Conservation (phyloP, 2,797 vertebrate species). For the Acropternis orthonyx region DNA sequence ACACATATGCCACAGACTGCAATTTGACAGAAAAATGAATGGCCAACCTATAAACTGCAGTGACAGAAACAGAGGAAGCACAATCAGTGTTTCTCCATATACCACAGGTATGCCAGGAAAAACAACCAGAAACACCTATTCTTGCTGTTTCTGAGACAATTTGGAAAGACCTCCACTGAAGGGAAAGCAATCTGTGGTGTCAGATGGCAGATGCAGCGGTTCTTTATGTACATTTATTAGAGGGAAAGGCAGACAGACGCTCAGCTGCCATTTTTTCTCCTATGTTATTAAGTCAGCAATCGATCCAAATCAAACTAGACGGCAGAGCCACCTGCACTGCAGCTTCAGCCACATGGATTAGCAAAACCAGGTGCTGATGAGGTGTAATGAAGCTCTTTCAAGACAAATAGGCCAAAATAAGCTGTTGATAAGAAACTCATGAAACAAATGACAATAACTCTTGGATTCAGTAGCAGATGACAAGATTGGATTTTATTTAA, state of each 20-base stretch:
- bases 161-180: constrained; percentile 5
- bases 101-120: not conserved
- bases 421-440: not conserved
- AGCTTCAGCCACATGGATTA: not conserved
- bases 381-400: not conserved
- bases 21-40: constrained; percentile 37
- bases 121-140: not conserved
- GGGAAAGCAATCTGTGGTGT: not conserved
- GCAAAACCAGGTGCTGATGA: not conserved
- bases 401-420: not conserved
- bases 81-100: not conserved
- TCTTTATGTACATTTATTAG: not conserved
- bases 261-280: constrained; percentile 9
- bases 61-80: constrained; percentile 10
- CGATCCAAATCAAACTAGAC: constrained; percentile 12
- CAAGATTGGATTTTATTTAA: constrained; percentile 10
- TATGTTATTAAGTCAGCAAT: constrained; percentile 12
- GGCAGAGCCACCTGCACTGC: not conserved
- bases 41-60: not conserved
- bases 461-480: not conserved
- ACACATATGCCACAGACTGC: not conserved
- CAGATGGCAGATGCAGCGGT: constrained; percentile 16
- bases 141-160: not conserved
- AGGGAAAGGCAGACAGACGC: not conserved
- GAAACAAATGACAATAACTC: not conserved